A percentile compares a stretch with the other conserved stretches of the same genome.
Evolutionary conservation across 2,113 vertebrate species (phyloP).

Genomic region (Cariama cristata): DNA sequence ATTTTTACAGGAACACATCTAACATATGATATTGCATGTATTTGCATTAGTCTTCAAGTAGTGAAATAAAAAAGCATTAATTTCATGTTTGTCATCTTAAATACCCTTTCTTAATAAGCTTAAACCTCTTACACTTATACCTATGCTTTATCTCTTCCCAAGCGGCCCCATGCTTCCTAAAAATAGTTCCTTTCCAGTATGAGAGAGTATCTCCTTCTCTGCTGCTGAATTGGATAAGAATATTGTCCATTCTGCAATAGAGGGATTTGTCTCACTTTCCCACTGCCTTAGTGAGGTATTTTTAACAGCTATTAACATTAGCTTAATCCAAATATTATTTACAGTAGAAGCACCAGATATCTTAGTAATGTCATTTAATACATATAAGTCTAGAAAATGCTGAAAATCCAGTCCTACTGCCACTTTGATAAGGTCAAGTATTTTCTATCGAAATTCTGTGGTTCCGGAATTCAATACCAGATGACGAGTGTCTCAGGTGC

Average conservation of each 20-base stretch:
- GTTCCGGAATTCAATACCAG: neutral
- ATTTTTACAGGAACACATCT: neutral
- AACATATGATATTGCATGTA: neutral
- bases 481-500: neutral
- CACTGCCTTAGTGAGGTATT: constrained; percentile 42
- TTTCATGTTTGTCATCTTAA: constrained; percentile 68
- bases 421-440: constrained; percentile 42
- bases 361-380: constrained; percentile 47
- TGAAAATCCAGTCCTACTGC: constrained; percentile 47
- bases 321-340: constrained; percentile 74
- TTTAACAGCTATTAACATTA: constrained; percentile 59
- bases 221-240: constrained; percentile 65
- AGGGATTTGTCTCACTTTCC: constrained; percentile 64
- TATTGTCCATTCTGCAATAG: constrained; percentile 67
- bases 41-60: neutral
- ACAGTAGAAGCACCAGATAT: constrained; percentile 41
- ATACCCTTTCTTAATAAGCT: constrained; percentile 43
- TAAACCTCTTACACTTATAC: constrained; percentile 55
- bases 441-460: neutral
- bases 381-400: constrained; percentile 34
- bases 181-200: constrained; percentile 40
- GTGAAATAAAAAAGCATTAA: constrained; percentile 23
- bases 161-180: constrained; percentile 2
- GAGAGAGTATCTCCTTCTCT: neutral
- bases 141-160: constrained; percentile 48